Base-by-base conservation (phyloP, 1,140 invertebrate species). In the Camponotus pennsylvanicus region DNA sequence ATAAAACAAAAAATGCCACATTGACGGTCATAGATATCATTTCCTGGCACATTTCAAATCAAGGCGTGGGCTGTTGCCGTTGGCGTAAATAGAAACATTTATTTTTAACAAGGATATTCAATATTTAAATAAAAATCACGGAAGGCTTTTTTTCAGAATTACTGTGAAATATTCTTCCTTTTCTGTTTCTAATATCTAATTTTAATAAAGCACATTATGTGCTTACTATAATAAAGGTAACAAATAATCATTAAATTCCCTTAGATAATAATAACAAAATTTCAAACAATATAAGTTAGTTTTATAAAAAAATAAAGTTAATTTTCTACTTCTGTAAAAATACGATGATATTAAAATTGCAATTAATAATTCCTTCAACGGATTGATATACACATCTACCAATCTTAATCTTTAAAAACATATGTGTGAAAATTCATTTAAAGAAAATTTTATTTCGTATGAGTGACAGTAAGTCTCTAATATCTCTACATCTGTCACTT, bases 1-100 rank as follows among this genome's bases (percentile, higher is more conserved):
- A 82, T 71, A 59, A 69, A 21, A 82, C 27, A 71, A 83, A 80
- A 49, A 80, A 49, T 4, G 27, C 6, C 45, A 57, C 27, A 61
- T 73, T 61, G 55, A 75, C 13, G 61, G 18, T 82, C 52, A 75
- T 83, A 32, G 21, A 34, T 73, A 27, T 49, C 37, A 83, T 61
- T 63, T 75, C 11, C 9, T 37, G 61, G 2, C 45, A 52, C 52
- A 34, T 70, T 52, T 2, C 32, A 15, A 69, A 79, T 37, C 8
- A 15, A 1, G 2, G 18, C n/a, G 6, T 27, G 42, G 3, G 27
- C 3, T 15, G 7, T 9, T 3, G 9, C 27, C 18, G 7, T 15
- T 37, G 32, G 6, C 6, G 4, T 55, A 34, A 52, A 27, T 61
- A 32, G 27, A 64, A 45, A 34, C 9, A 18, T 11, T 27, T 42